Evolutionary conservation across 2,888 invertebrate genomes (phyloP).

Genomic region (Drosophila peninsularis): DNA sequence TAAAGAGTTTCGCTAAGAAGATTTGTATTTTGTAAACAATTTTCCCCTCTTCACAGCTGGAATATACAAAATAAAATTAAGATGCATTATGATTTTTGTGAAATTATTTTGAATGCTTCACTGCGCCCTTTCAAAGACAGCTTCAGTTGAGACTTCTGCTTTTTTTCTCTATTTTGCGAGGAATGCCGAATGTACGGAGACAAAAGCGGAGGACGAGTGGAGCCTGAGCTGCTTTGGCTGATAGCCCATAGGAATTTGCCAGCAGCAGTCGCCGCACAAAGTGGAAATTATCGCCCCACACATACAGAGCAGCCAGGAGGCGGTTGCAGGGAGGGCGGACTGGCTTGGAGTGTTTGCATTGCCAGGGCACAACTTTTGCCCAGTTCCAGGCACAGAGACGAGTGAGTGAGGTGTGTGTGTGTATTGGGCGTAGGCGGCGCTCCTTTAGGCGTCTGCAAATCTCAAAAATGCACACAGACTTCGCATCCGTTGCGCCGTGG

Average conservation of each 20-base stretch:
- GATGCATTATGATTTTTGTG: constrained; percentile 60
- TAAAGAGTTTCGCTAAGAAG: background rate
- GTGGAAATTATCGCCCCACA: constrained; percentile 74
- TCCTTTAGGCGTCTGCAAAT: constrained; percentile 78
- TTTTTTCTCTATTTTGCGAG: constrained; percentile 22
- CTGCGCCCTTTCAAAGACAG: constrained; percentile 65
- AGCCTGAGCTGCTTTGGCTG: constrained; percentile 49
- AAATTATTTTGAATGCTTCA: constrained; percentile 76
- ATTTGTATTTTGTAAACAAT: background rate
- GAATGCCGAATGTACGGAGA: constrained; percentile 25
- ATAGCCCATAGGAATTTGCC: constrained; percentile 57
- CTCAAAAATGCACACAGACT: constrained; percentile 79
- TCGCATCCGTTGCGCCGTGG: constrained; percentile 59
- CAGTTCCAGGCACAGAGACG: constrained; percentile 40
- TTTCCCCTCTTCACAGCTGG: background rate
- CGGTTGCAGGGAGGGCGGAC: background rate
- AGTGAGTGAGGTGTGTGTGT: background rate
- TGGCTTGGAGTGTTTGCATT: constrained; percentile 70
- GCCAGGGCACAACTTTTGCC: constrained; percentile 68
- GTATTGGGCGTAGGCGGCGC: constrained; percentile 50
- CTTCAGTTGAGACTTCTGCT: constrained; percentile 34
- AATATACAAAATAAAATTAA: constrained; percentile 34
- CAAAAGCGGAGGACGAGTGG: constrained; percentile 11
- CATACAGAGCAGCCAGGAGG: constrained; percentile 18
- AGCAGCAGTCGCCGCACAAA: constrained; percentile 51